Base-by-base conservation (phyloP, 2,888 invertebrate genomes). In the Tetramorium bicarinatum region DNA sequence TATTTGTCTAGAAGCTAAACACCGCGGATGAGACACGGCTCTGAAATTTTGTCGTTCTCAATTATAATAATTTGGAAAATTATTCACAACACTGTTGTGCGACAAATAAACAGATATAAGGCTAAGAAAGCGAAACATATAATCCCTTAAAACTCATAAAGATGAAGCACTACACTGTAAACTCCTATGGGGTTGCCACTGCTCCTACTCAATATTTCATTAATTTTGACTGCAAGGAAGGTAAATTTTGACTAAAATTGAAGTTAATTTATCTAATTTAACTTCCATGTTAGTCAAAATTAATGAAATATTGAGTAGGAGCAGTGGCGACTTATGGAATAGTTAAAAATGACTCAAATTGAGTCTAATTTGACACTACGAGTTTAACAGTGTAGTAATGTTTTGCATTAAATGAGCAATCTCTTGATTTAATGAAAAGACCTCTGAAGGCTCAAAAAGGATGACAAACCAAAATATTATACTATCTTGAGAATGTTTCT, bases 31-130 rank as follows among this genome's bases (percentile, higher is more conserved):
- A 79, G 34, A 59, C 3, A 79, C 56, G 59, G 4, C 79, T 79
- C 47, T 47, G 59, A 71, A 79, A 79, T 59, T 25, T 13, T 79
- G 9, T 79, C 77, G 69, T 79, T 44, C 71, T 79, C 79, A 79
- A 6, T 15, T n/a, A 15, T 49, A 34, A 44, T 29, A 64, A 25
- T 8, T 41, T 25, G 0, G 4, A 64, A n/a, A 29, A 54, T 47
- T 7, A 11, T 75, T n/a, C 18, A 56, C 7, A 41, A 44, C 25
- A 18, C 3, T 52, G 4, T 29, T 49, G 6, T n/a, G n/a, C 2
- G 3, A 66, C 2, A 49, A 54, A 54, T 13, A 4, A 54, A 54
- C 11, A 34, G n/a, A 21, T n/a, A 52, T 34, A 0, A 34, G n/a
- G 18, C 3, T 67, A 13, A 67, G 7, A 25, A 25, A 21, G 11